Evolutionary conservation across 2,888 invertebrate genomes (phyloP), one percentile per base, ranked within the genome.

Genomic region (Teinopalpus imperialis): DNA sequence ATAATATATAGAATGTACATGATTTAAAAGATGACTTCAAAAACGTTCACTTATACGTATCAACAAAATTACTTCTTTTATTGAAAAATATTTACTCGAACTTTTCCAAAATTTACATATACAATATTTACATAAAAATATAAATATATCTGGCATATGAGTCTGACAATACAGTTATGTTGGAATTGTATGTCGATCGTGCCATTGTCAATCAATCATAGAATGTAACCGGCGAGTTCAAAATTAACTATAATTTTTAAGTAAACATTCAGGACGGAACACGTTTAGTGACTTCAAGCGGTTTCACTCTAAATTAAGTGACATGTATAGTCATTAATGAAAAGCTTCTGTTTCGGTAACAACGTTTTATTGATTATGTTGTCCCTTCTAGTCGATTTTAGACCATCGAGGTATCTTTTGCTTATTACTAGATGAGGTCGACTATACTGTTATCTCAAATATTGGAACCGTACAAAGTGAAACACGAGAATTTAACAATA

Each of bases 161-260:
- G 3, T 16, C 2, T 14, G 13, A 43, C 13, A 43, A 6, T 43
- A 43, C 36, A 36, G 36, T 43, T 43, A 37, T 10, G 8, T 36
- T 3, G 14, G 13, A 42, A 27, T 43, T 31, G 40, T 40, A 12
- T 26, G 27, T n/a, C 27, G 9, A 24, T 20, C 16, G 44, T 43
- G 29, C 43, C 31, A 41, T 29, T 53, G 53, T 49, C 52, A 53
- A 54, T 63, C 59, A 61, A 63, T 65, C 59, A 56, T 53, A 51
- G 63, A 61, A 56, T 59, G 60, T 53, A 45, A 48, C 52, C 48
- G 42, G 52, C 49, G 43, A 45, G 64, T 54, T 69, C 26, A 65
- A 67, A 78, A 78, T 73, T 61, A 69, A 61, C 55, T 55, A 69
- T 79, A 79, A 80, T 75, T 74, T 58, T 56, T 64, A 59, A 31